Percentiles rank a stretch among this genome's conserved stretches.
These are phyloP conservation scores for Radopholus similis DNA, from an alignment of 1,140 invertebrate genomes.

Conservation along the genomic window DNA sequence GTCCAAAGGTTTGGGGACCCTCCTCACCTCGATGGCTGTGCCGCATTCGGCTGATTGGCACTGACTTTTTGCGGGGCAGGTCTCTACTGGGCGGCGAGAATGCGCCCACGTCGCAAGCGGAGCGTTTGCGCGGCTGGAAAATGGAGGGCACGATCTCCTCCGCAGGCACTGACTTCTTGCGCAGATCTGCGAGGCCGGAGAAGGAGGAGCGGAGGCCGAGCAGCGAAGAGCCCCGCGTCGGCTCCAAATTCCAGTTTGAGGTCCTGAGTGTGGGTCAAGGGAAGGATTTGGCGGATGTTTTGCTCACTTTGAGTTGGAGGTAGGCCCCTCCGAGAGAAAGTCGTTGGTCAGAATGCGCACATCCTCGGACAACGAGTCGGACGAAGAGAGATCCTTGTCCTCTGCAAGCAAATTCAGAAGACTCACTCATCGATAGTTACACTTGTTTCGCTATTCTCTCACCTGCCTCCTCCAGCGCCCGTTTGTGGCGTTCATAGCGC, in stretches of 20 bases:
- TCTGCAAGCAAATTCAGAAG: constrained; percentile 46
- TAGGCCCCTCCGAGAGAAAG: constrained; percentile 52
- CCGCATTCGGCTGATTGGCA: not conserved
- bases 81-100: not conserved
- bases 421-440: constrained; percentile 16
- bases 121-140: constrained; percentile 11
- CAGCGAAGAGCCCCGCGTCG: constrained; percentile 3
- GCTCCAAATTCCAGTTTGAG: constrained; percentile 1
- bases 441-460: constrained; percentile 22
- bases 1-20: not conserved
- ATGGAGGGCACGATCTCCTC: constrained; percentile 14
- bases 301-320: constrained; percentile 49
- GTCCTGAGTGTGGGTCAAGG: constrained; percentile 11
- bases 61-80: not conserved
- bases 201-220: constrained; percentile 1
- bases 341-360: constrained; percentile 55
- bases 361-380: constrained; percentile 52
- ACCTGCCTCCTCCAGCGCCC: constrained; percentile 53
- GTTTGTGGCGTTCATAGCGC: constrained; percentile 49
- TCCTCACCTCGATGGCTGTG: not conserved
- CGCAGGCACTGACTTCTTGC: not conserved
- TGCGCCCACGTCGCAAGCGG: constrained; percentile 13
- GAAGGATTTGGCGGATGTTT: not conserved
- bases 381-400: constrained; percentile 51
- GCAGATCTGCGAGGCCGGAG: not conserved